phyloP scores from a whole-genome alignment of 2,797 vertebrate species.

The Monodelphis domestica region DNA sequence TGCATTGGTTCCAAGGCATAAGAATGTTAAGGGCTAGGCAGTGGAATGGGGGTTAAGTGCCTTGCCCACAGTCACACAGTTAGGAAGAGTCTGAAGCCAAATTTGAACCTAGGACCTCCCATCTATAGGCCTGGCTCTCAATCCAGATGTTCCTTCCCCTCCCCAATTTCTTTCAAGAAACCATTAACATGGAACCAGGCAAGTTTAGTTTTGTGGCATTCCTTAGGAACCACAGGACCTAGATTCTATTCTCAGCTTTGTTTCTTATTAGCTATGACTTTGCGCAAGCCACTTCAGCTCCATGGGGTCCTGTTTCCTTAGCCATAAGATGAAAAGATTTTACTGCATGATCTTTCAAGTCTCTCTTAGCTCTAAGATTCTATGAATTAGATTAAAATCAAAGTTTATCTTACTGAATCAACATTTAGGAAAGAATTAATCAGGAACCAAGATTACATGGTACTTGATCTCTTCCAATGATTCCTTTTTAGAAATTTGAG shows the following conservation, averaged over 20 bases:
- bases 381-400: neutral
- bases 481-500: neutral
- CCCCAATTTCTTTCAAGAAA: neutral
- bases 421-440: neutral
- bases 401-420: neutral
- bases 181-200: neutral
- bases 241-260: neutral
- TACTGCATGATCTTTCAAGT: neutral
- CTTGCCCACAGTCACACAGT: no score
- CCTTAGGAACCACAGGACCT: neutral
- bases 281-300: neutral
- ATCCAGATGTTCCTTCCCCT: no score
- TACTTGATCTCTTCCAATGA: neutral
- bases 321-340: neutral
- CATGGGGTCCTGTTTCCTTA: neutral
- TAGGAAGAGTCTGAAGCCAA: no score
- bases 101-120: no score
- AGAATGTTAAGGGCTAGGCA: no score
- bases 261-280: neutral
- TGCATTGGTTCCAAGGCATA: no score
- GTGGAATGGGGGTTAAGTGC: no score
- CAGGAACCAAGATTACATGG: neutral
- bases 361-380: neutral
- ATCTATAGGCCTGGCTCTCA: no score
- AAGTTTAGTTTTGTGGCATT: neutral